Base-by-base conservation (phyloP, 2,797 vertebrate species). In the Esox masquinongy region DNA sequence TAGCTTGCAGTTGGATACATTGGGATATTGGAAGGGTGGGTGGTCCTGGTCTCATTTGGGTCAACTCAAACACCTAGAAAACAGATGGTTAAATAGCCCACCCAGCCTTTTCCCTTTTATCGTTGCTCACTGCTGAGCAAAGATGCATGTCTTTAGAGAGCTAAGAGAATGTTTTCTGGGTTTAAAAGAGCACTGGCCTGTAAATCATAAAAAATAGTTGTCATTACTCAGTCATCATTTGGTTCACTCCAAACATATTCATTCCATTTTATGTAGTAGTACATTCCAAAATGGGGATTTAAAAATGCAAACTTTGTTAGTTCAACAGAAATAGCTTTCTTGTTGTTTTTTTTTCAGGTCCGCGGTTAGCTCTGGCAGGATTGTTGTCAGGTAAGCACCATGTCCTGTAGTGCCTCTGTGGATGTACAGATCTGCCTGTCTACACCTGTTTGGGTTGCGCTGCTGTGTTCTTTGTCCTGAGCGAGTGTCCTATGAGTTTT, bases 381-480 rank as follows among this genome's bases (percentile, higher is more conserved):
- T 92, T 94, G 87, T 90, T 96, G 90, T 94, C 94, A 94, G 94
- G 92, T 95, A 93, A 95, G 86, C 84, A 82, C 79, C 73, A 56
- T 84, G 59, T 76, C 49, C 61, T 77, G 4, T 78, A 64, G 36
- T 59, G 77, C 84, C 51, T 70, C 75, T 83, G 83, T 61, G 7
- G 39, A 71, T 64, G 19, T 56, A n/a, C 34, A 79, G 63, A 73
- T 26, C 26, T 77, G 68, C 70, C 61, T 15, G 26, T 22, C 61
- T 64, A 4, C 53, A 22, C 29, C 53, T n/a, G 5, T 36, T 72
- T 59, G 22, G 70, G 31, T 59, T 39, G 31, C 7, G 8, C 24
- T n/a, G 16, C 34, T 6, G 19, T n/a, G 8, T 24, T 63, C 22
- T 68, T 19, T 39, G 8, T 34, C 26, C 26, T 64, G 12, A 64